Percentiles rank a stretch among this genome's conserved stretches.
These are phyloP conservation scores for Mobula hypostoma DNA, from an alignment of 2,113 vertebrate genomes.

Conservation along the genomic window DNA sequence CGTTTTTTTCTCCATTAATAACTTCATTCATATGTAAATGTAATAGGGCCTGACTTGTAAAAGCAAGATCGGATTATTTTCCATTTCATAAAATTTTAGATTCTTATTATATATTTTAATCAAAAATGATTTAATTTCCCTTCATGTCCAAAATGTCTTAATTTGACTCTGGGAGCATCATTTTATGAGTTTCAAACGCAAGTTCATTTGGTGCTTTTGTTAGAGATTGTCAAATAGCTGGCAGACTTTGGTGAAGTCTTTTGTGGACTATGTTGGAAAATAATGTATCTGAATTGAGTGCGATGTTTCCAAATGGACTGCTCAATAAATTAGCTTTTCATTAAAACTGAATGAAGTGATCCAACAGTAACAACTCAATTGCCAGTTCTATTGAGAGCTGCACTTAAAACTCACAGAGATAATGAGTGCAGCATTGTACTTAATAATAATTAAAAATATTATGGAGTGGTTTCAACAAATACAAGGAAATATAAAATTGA, in stretches of 20 bases:
- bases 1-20: not conserved
- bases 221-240: not conserved
- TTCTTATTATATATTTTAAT: not conserved
- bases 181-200: not conserved
- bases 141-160: not conserved
- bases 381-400: not conserved
- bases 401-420: not conserved
- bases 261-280: not conserved
- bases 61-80: conserved; percentile 1
- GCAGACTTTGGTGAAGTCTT: not conserved
- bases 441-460: not conserved
- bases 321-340: conserved; percentile 13
- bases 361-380: not conserved
- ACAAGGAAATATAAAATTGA: not conserved
- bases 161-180: not conserved
- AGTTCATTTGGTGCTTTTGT: not conserved
- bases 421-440: not conserved
- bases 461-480: not conserved
- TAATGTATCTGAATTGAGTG: not conserved
- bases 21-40: not conserved
- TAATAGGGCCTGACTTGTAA: too few species aligned
- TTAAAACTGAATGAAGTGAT: not conserved
- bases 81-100: not conserved
- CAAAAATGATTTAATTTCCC: not conserved
- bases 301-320: conserved; percentile 3